phyloP scores from a whole-genome alignment of 37 sponge, comb jelly and placozoan species.

The Corticium candelabrum region DNA sequence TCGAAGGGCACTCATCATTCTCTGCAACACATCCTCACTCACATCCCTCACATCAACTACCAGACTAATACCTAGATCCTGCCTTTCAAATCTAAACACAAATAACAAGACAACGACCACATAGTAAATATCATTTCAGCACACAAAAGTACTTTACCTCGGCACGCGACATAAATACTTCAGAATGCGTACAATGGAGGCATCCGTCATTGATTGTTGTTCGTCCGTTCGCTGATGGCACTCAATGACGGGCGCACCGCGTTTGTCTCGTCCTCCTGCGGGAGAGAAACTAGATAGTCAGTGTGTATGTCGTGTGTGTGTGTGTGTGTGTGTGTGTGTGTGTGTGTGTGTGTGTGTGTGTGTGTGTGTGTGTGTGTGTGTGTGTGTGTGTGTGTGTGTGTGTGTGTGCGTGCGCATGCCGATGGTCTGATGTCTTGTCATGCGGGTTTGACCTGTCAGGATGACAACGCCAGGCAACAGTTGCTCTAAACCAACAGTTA shows the following conservation, averaged over 20 bases:
- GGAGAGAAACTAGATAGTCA: neutral
- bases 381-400: constrained; percentile 16
- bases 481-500: no score
- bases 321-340: neutral
- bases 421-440: neutral
- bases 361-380: constrained; percentile 18
- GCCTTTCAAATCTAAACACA: no score
- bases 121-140: no score
- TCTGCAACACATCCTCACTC: no score
- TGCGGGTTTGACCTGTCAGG: neutral
- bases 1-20: no score
- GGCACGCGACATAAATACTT: neutral
- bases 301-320: no score
- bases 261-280: constrained; percentile 41
- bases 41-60: no score
- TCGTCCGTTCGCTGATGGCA: constrained; percentile 28
- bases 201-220: neutral
- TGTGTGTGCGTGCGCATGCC: constrained; percentile 8
- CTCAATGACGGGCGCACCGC: constrained; percentile 16
- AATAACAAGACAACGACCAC: no score
- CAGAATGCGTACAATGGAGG: neutral
- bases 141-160: no score
- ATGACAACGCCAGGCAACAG: neutral
- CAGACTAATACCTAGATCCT: no score
- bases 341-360: constrained; percentile 3